Base-by-base conservation (phyloP, 2,113 vertebrate genomes). In the Hemibagrus wyckioides region DNA sequence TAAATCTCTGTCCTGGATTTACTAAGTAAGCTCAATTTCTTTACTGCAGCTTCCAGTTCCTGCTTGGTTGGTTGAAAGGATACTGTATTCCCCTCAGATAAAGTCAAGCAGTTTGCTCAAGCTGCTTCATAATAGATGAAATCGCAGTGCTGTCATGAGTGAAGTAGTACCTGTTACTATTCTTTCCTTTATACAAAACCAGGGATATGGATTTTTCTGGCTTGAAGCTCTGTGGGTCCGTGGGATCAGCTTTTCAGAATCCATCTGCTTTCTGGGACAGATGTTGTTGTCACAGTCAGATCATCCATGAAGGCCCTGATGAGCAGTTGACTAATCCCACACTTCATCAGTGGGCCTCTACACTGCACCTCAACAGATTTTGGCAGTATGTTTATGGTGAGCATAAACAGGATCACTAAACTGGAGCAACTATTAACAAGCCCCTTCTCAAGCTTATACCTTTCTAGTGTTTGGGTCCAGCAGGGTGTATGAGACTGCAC, bases 311-410 rank as follows among this genome's bases (percentile, higher is more conserved):
- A 41, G 33, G 21, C 50, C 63, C 67, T 75, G 21, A 56, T 85
- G n/a, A 21, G 83, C 11, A 3, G 48, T n/a, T 54, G 63, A 33
- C 50, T 39, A 48, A 25, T 69, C n/a, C 67, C 30, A 19, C 17
- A 90, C 92, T 90, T 94, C 92, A 61, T 79, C 4, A 48, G 41
- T 76, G 85, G 76, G 57, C 56, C 59, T 28, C 73, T 33, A 57
- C 36, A 85, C 71, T 54, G 36, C 10, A 57, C 57, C 48, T 80
- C 75, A 44, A 56, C 85, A 59, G 56, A 52, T 77, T 86, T 86
- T 52, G 61, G n/a, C 71, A 79, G 73, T 44, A 80, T 86, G 17
- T 86, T 86, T 41, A 80, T 86, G 44, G 33, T 71, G 48, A 75
- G 52, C 19, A 21, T 7, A 59, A 77, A 44, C 5, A 75, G 71